Evolutionary conservation across 2,797 vertebrate species (phyloP).

Genomic region (Melanotaenia trifasciata): DNA sequence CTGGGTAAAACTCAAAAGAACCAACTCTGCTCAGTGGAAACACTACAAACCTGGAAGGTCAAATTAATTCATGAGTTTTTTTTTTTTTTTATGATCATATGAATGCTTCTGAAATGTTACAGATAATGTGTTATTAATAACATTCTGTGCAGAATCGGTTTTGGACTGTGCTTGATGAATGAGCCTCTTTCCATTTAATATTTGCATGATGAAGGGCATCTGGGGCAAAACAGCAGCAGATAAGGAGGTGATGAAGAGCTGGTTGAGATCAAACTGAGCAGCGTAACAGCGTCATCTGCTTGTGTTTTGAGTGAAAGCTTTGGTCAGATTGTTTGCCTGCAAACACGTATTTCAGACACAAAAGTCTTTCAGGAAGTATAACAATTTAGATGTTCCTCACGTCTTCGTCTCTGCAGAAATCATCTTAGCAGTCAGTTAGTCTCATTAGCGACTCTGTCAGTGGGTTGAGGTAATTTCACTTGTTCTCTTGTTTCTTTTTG

Average conservation of each 20-base stretch:
- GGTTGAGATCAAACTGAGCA: conserved; percentile 19
- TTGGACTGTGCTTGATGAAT: conserved; percentile 57
- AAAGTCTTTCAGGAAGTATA: conserved; percentile 8
- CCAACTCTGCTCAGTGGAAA: conserved; percentile 11
- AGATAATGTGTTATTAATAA: conserved; percentile 72
- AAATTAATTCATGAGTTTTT: conserved; percentile 48
- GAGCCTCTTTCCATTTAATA: conserved; percentile 67
- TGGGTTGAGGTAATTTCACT: conserved; percentile 17
- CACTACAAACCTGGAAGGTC: conserved; percentile 48
- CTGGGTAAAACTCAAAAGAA: conserved; percentile 12
- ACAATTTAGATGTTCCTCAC: conserved; percentile 21
- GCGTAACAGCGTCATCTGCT: conserved; percentile 21
- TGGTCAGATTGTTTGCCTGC: background rate
- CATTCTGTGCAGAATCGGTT: conserved; percentile 52
- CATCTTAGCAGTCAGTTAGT: conserved; percentile 28
- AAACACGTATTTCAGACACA: background rate
- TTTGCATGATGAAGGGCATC: conserved; percentile 70
- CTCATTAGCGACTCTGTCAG: conserved; percentile 24
- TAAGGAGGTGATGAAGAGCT: conserved; percentile 55
- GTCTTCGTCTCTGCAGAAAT: conserved; percentile 24
- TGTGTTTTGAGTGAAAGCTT: background rate
- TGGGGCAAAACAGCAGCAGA: conserved; percentile 51
- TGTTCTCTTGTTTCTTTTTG: conserved; percentile 25
- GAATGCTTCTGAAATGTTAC: conserved; percentile 56
- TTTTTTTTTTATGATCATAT: conserved; percentile 22